A percentile compares a stretch with the other conserved stretches of the same genome.
Evolutionary conservation across 2,888 invertebrate genomes (phyloP).

Genomic region (Imbricaverruca yamaguchii): DNA sequence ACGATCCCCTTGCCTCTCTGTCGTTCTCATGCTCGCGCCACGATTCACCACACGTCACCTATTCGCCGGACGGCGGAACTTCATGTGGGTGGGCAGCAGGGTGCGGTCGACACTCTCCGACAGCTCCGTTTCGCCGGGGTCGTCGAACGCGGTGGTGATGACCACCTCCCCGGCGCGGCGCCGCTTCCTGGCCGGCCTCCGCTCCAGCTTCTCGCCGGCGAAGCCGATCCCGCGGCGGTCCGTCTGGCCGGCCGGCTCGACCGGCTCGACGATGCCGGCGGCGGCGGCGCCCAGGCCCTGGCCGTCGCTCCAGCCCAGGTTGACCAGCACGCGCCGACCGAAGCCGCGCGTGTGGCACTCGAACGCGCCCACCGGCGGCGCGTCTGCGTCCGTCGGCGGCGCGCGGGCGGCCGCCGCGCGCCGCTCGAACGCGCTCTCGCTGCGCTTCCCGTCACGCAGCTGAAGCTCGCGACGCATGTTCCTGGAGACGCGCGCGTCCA

Average conservation of each 20-base stretch:
- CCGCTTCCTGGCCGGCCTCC: neutral
- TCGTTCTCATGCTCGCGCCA: no score
- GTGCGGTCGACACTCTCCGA: neutral
- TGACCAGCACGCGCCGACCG: slow-evolving; percentile 44
- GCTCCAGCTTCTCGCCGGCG: slow-evolving; percentile 13
- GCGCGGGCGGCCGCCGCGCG: slow-evolving; percentile 1
- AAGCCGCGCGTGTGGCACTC: slow-evolving; percentile 45
- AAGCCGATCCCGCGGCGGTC: slow-evolving; percentile 33
- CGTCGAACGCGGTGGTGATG: neutral
- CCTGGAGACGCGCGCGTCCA: slow-evolving; percentile 44
- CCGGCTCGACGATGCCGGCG: slow-evolving; percentile 28
- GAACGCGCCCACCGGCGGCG: slow-evolving; percentile 41
- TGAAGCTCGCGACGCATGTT: slow-evolving; percentile 41
- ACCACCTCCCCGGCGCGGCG: neutral
- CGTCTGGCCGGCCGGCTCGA: slow-evolving; percentile 29
- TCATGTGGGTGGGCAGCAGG: slow-evolving; percentile 11
- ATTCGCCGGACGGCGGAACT: neutral
- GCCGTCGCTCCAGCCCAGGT: slow-evolving; percentile 49
- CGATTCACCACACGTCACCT: no score
- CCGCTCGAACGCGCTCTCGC: slow-evolving; percentile 28
- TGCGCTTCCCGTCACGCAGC: slow-evolving; percentile 27
- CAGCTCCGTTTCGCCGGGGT: neutral
- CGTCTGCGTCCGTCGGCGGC: neutral
- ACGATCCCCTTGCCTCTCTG: no score
- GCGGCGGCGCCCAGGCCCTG: slow-evolving; percentile 43